phyloP scores from a whole-genome alignment of 2,888 invertebrate genomes.

The Xiphydria camelus region DNA sequence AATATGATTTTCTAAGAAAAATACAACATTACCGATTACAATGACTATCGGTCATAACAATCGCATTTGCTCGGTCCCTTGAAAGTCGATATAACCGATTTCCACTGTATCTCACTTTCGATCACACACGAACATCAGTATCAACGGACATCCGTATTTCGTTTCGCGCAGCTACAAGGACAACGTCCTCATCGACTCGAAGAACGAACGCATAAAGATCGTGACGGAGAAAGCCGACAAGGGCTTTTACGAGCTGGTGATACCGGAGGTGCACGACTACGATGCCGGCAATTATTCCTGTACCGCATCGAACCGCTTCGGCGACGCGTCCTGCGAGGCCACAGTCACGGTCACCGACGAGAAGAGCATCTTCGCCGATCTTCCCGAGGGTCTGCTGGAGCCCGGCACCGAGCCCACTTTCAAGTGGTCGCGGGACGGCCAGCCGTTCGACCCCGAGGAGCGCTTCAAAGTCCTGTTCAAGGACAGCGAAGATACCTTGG shows the following conservation, averaged over 20 bases:
- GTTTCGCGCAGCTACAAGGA: slow-evolving; percentile 75
- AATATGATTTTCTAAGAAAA: too few species aligned
- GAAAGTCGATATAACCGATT: too few species aligned
- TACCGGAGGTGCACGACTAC: slow-evolving; percentile 73
- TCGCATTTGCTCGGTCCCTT: too few species aligned
- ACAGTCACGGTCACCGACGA: slow-evolving; percentile 81
- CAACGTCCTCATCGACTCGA: slow-evolving; percentile 70
- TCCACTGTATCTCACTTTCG: too few species aligned
- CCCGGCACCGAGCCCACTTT: slow-evolving; percentile 79
- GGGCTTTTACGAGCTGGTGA: slow-evolving; percentile 86
- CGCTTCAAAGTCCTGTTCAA: slow-evolving; percentile 88
- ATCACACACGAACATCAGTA: background rate
- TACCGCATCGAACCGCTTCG: slow-evolving; percentile 79
- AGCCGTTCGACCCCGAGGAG: slow-evolving; percentile 85
- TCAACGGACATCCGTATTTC: too few species aligned
- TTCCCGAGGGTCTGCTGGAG: slow-evolving; percentile 68
- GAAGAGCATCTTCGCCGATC: slow-evolving; percentile 78
- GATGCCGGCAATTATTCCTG: slow-evolving; percentile 88
- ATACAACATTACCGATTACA: too few species aligned
- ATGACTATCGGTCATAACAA: too few species aligned
- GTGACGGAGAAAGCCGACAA: slow-evolving; percentile 75
- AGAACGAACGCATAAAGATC: slow-evolving; percentile 70
- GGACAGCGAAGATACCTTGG: slow-evolving; percentile 90
- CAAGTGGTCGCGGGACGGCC: slow-evolving; percentile 85
- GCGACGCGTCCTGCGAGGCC: slow-evolving; percentile 76